phyloP scores from a whole-genome alignment of 2,113 vertebrate genomes.

The Mustela lutreola region DNA sequence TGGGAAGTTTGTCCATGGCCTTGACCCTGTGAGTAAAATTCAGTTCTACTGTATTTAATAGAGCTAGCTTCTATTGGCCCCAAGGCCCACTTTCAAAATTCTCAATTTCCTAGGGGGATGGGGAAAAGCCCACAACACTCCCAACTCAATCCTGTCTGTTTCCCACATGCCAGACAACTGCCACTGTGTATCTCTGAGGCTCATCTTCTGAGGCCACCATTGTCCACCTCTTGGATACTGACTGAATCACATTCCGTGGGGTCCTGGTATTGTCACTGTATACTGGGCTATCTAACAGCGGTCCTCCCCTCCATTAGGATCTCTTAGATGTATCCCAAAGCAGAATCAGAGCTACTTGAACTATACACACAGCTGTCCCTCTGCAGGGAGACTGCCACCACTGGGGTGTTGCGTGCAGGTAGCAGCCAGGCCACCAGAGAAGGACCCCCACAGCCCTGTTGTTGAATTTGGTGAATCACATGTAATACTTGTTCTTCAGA shows the following conservation, averaged over 20 bases:
- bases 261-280: neutral
- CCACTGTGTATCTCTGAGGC: neutral
- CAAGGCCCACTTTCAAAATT: neutral
- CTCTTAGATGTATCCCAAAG: neutral
- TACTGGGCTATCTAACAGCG: neutral
- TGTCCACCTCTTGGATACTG: neutral
- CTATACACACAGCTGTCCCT: neutral
- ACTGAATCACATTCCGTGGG: neutral
- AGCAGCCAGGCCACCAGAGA: neutral
- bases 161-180: neutral
- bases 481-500: neutral
- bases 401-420: neutral
- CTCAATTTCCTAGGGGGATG: neutral
- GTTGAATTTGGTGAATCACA: neutral
- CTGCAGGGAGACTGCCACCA: neutral
- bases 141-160: neutral
- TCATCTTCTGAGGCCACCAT: neutral
- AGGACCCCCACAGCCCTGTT: neutral
- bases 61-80: neutral
- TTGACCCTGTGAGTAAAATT: constrained; percentile 6
- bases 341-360: neutral
- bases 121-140: too few species aligned
- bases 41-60: neutral
- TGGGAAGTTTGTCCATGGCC: neutral
- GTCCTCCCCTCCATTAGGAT: neutral